Evolutionary conservation across 37 sponge, comb jelly and placozoan genomes (phyloP).

Genomic region (Diacarnus erythraeanus): DNA sequence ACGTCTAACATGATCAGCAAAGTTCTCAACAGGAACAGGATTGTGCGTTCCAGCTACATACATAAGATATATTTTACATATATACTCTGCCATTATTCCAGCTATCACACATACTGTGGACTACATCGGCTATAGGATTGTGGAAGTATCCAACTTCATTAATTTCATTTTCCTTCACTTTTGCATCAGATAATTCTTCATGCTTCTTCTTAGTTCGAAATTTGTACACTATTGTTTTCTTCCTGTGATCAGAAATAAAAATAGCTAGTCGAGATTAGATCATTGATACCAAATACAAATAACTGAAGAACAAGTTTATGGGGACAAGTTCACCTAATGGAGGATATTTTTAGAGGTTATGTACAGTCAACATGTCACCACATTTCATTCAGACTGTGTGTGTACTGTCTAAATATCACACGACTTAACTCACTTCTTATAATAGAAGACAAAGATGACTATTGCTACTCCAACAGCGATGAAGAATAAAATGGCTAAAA

Average conservation of each 20-base stretch:
- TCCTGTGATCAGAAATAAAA: background rate
- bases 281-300: background rate
- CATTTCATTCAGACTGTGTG: background rate
- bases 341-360: background rate
- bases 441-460: background rate
- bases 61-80: background rate
- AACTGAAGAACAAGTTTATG: no score
- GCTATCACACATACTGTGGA: background rate
- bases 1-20: constrained; percentile 56
- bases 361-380: background rate
- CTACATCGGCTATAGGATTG: background rate
- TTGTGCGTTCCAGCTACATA: constrained; percentile 33
- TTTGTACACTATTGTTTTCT: background rate
- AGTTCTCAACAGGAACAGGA: constrained; percentile 63
- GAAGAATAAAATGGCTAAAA: background rate
- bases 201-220: background rate
- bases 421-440: constrained; percentile 9
- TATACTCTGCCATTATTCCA: background rate
- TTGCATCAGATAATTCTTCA: background rate
- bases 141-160: background rate
- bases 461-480: background rate
- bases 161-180: background rate
- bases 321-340: no score
- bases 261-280: background rate
- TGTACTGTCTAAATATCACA: background rate